phyloP scores from a whole-genome alignment of 2,113 vertebrate genomes.

The Thinocorus orbignyianus region DNA sequence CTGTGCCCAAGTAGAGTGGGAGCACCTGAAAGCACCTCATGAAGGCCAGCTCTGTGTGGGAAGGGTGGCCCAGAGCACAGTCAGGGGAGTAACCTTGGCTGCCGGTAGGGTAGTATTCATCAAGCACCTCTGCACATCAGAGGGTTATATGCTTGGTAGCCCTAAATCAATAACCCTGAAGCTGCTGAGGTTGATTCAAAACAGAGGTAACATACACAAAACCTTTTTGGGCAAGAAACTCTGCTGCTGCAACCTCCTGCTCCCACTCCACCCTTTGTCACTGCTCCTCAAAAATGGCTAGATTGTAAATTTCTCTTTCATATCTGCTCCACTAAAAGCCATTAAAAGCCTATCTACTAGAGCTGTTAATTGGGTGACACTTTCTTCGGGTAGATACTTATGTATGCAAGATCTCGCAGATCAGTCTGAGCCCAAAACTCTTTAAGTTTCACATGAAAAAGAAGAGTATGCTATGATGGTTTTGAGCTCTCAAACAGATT shows the following conservation, averaged over 20 bases:
- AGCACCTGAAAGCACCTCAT: background rate
- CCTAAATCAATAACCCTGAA: background rate
- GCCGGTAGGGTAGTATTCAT: background rate
- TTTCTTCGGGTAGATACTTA: background rate
- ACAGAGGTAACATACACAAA: background rate
- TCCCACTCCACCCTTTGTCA: background rate
- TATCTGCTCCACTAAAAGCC: background rate
- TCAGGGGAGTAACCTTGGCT: background rate
- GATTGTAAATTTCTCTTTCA: background rate
- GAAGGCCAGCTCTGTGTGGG: background rate
- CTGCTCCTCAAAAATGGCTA: background rate
- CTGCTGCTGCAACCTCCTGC: background rate
- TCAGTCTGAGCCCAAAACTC: background rate
- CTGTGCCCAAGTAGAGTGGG: background rate
- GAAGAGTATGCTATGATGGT: background rate
- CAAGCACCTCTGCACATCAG: background rate
- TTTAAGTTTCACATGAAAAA: background rate
- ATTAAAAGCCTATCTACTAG: background rate
- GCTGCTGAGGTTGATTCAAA: background rate
- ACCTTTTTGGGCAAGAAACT: background rate
- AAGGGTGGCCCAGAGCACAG: background rate
- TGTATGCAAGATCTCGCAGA: background rate
- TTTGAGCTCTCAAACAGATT: background rate
- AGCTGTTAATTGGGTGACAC: background rate
- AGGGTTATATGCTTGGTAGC: background rate